These are phyloP conservation scores for Lasioglossum morio DNA, from an alignment of 2,888 invertebrate species.

Conservation along the genomic window DNA sequence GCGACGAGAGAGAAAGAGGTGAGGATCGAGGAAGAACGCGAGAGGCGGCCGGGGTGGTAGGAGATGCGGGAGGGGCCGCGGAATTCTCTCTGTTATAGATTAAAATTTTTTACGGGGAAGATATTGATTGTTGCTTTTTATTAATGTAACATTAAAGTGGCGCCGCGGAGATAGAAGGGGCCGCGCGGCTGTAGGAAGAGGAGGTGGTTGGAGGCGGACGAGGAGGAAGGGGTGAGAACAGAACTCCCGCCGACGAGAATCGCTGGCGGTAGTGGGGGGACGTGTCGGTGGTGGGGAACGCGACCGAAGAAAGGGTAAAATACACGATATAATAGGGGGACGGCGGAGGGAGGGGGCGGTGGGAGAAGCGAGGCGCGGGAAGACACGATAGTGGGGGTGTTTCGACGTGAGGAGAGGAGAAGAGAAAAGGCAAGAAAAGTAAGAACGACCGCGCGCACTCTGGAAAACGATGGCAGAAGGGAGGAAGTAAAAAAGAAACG, in stretches of 20 bases:
- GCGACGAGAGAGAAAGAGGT: not conserved
- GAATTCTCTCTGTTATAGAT: slow-evolving; percentile 81
- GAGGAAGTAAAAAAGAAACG: slow-evolving; percentile 70
- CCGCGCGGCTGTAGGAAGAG: not conserved
- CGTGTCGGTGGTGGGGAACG: slow-evolving; percentile 58
- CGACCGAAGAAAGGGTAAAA: slow-evolving; percentile 53
- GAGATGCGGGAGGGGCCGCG: slow-evolving; percentile 56
- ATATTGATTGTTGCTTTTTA: slow-evolving; percentile 85
- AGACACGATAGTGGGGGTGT: slow-evolving; percentile 51
- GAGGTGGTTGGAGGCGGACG: not conserved
- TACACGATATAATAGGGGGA: slow-evolving; percentile 48
- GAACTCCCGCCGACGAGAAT: slow-evolving; percentile 64
- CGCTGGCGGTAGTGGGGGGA: slow-evolving; percentile 41
- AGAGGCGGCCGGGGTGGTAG: slow-evolving; percentile 37
- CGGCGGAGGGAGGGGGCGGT: slow-evolving; percentile 53
- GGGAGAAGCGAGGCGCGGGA: slow-evolving; percentile 57
- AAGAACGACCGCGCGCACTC: slow-evolving; percentile 67
- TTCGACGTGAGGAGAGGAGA: slow-evolving; percentile 45
- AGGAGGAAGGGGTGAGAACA: slow-evolving; percentile 6
- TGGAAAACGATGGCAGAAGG: slow-evolving; percentile 70
- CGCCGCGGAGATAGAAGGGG: slow-evolving; percentile 68
- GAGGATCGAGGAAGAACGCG: slow-evolving; percentile 42
- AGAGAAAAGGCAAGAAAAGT: slow-evolving; percentile 62
- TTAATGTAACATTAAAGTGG: slow-evolving; percentile 84
- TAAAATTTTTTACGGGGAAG: slow-evolving; percentile 83